Conservation (phyloP, 2,797 vertebrate species). For the Microctenopoma lineatum region DNA sequence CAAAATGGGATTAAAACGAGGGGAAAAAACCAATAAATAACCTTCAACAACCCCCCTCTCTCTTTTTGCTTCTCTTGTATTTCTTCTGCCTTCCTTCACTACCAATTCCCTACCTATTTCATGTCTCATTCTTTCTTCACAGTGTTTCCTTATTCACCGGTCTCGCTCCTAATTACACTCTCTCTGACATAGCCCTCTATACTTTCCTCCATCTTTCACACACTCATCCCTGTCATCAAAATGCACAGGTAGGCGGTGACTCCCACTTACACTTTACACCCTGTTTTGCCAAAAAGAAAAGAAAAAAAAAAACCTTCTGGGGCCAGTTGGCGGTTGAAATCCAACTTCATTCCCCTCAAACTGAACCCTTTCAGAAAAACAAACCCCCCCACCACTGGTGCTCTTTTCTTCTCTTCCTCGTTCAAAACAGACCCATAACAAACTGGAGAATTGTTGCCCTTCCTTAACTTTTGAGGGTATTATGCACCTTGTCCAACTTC, state of each 20-base stretch:
- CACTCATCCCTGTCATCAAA: slow-evolving; percentile 60
- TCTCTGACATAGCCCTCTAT: slow-evolving; percentile 49
- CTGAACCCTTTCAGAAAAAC: slow-evolving; percentile 74
- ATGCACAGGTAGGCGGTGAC: slow-evolving; percentile 64
- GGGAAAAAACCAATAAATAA: slow-evolving; percentile 80
- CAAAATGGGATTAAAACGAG: slow-evolving; percentile 86
- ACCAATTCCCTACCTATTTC: slow-evolving; percentile 61
- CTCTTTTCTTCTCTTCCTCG: slow-evolving; percentile 31
- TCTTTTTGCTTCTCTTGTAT: slow-evolving; percentile 48
- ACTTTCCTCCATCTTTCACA: slow-evolving; percentile 54
- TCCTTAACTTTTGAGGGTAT: slow-evolving; percentile 78
- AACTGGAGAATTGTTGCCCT: slow-evolving; percentile 68
- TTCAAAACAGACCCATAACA: slow-evolving; percentile 79
- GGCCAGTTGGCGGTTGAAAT: slow-evolving; percentile 71
- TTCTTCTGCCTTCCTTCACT: slow-evolving; percentile 50
- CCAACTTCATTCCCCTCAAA: slow-evolving; percentile 76
- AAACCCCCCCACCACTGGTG: slow-evolving; percentile 57
- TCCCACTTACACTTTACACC: slow-evolving; percentile 54
- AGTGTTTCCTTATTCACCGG: slow-evolving; percentile 54
- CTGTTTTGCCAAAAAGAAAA: slow-evolving; percentile 39
- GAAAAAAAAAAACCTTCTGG: slow-evolving; percentile 59
- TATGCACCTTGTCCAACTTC: slow-evolving; percentile 84
- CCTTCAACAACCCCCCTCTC: slow-evolving; percentile 69
- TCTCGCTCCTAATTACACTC: slow-evolving; percentile 45
- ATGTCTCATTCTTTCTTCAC: slow-evolving; percentile 57